Evolutionary conservation across 2,113 vertebrate species (phyloP), one percentile per base, ranked within the genome.

Genomic region (Archocentrus centrarchus): DNA sequence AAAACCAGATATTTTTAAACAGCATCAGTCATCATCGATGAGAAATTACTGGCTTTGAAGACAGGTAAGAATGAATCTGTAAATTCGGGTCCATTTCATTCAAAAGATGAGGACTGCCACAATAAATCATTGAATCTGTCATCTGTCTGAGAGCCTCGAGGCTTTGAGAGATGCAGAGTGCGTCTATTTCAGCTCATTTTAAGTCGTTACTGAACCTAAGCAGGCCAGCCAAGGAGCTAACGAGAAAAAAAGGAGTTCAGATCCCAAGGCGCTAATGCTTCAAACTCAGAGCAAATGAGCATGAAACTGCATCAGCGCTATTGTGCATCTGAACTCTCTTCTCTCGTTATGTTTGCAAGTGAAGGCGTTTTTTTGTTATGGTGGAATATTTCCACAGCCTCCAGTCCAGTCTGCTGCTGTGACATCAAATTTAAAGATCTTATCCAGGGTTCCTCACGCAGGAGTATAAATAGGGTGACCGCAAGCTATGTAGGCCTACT

Each of bases 401-500:
- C 68, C 68, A 9, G 47, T 73, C 68, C 6, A 0, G 77, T 77
- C 82, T 39, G 44, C 77, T 79, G 70, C 77, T 39, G 77, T 59
- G 73, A 79, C 32, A 62, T 76, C 41, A 77, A 35, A 91, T 87
- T 59, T 58, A 80, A 79, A 83, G 77, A 83, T 61, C 59, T 68
- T 68, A 79, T 77, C 32, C 64, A 22, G 64, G 15, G 57, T 76
- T 47, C 11, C 24, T 32, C 44, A 20, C 1, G 5, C 66, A 20
- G 10, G 10, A 73, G 53, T 75, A 59, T 63, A 79, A 82, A 91
- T 80, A 79, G 83, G 77, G 30, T 55, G 59, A 77, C 39, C 77
- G 82, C 44, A 53, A 73, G 66, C 44, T 53, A 73, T 73, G 24
- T 32, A n/a, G 87, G 82, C 77, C 76, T 24, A 41, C 87, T 73